Base-by-base conservation (phyloP, 2,888 invertebrate genomes). In the Netelia melanura region DNA sequence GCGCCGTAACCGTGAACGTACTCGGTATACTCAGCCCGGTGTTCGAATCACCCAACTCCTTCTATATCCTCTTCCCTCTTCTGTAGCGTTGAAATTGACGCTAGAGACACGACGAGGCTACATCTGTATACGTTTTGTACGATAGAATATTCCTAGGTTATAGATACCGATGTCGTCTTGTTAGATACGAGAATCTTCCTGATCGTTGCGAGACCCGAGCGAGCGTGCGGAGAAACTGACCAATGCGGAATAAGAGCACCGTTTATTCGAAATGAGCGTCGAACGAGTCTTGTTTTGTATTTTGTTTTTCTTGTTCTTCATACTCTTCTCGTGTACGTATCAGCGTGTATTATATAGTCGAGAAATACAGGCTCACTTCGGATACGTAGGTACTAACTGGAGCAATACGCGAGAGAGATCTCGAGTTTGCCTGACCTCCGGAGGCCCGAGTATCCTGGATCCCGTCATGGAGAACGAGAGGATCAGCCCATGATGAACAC, bases 231-330 rank as follows among this genome's bases (percentile, higher is more conserved):
- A 44, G 79, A 79, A 76, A 79, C 70, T 81, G 61, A 79, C 67
- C 75, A 68, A 77, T 54, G 43, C 61, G 72, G 75, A 43, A 54
- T 52, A 72, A 68, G 62, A 61, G 54, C 71, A 72, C 67, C 76
- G 79, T 80, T 85, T 83, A 83, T 76, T 80, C 85, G 67, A 79
- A 61, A 70, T 71, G 67, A 80, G 77, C 67, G 76, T 72, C 62
- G 48, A 76, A 80, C 17, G n/a, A 48, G 48, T 68, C 79, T 48
- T 67, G 23, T 72, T 77, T 62, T 70, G 56, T 48, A 58, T 58
- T 56, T 58, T 54, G 3, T 54, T 54, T 21, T 58, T 58, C 3
- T 58, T 56, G n/a, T 56, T 56, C 14, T 21, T 56, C 56, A 8
- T 56, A 1, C 6, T 21, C n/a, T 14, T 56, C n/a, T 56, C 21